These are phyloP conservation scores for Pluvianellus socialis DNA, from an alignment of 2,113 vertebrate species.

Conservation along the genomic window DNA sequence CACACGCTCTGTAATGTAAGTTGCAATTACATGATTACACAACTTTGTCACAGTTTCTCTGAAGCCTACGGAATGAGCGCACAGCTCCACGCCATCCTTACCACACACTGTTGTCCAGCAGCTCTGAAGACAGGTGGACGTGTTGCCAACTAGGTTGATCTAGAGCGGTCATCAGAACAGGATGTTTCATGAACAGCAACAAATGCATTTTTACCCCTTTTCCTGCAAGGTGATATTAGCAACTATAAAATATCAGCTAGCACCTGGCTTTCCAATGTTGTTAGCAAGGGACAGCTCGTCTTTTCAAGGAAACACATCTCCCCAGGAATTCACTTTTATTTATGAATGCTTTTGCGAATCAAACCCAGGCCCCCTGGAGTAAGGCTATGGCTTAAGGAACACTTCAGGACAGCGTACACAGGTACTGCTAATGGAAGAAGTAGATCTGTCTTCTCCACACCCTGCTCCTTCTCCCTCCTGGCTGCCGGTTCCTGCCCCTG, in stretches of 20 bases:
- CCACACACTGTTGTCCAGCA: neutral
- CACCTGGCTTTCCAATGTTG: neutral
- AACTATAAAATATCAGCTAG: neutral
- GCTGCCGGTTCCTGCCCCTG: neutral
- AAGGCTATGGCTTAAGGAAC: neutral
- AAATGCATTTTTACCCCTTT: neutral
- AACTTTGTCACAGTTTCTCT: neutral
- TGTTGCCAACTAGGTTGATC: neutral
- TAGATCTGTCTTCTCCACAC: neutral
- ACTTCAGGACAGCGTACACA: neutral
- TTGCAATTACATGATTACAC: neutral
- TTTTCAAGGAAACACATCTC: neutral
- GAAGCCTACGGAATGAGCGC: neutral
- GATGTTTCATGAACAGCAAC: neutral
- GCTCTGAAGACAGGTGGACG: neutral
- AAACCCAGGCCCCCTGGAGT: neutral
- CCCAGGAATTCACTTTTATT: neutral
- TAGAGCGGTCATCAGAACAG: neutral
- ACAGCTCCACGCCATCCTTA: neutral
- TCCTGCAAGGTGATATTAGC: neutral
- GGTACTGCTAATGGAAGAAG: neutral
- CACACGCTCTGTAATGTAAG: neutral
- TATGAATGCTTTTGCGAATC: neutral
- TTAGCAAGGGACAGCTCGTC: neutral
- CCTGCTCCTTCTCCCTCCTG: neutral